Conservation (phyloP, 2,888 invertebrate genomes). For the Machimus rusticus region DNA sequence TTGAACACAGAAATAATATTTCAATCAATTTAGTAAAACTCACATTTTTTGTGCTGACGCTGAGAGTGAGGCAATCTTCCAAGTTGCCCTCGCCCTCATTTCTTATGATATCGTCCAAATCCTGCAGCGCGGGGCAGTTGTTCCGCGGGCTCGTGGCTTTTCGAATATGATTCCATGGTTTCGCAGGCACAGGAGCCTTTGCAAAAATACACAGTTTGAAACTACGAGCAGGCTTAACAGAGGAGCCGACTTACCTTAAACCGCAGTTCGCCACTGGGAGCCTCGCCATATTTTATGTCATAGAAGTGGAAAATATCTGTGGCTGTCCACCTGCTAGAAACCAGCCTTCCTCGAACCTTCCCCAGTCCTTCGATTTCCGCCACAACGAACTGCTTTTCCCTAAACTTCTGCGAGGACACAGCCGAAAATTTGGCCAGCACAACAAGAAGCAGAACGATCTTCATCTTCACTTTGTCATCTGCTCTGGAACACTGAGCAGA, state of each 20-base stretch:
- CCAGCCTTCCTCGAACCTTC: conserved; percentile 54
- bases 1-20: no score
- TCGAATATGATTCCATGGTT: conserved; percentile 55
- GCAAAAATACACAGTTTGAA: background rate
- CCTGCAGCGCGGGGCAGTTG: conserved; percentile 58
- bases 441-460: background rate
- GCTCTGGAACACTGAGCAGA: background rate
- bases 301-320: conserved; percentile 56
- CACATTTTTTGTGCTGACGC: conserved; percentile 58
- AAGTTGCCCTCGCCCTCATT: conserved; percentile 53
- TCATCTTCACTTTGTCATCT: conserved; percentile 9
- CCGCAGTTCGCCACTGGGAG: conserved; percentile 52
- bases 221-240: background rate
- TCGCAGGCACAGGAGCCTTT: conserved; percentile 54
- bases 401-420: background rate
- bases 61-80: conserved; percentile 58
- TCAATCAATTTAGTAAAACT: conserved; percentile 37
- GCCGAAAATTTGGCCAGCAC: background rate
- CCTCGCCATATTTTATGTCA: conserved; percentile 59
- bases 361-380: conserved; percentile 54
- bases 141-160: conserved; percentile 53
- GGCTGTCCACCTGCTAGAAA: conserved; percentile 55
- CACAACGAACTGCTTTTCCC: background rate
- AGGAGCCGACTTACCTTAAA: conserved; percentile 53
- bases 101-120: conserved; percentile 51